Base-by-base conservation (phyloP, 1,140 invertebrate genomes). In the Druon quercuslanigerum region DNA sequence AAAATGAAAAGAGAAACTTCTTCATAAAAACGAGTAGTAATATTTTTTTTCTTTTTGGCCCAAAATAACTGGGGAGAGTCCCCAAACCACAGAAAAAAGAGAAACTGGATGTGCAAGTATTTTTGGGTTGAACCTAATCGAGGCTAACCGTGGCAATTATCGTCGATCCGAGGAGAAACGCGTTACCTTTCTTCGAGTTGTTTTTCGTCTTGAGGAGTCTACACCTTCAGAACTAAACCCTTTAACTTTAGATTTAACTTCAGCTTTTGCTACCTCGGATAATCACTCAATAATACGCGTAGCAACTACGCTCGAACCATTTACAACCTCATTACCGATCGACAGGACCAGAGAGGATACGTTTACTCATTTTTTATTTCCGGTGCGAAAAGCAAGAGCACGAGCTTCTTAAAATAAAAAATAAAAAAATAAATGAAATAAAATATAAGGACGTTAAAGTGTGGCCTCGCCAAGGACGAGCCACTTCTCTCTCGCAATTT, bases 251-350 rank as follows among this genome's bases (percentile, higher is more conserved):
- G 57, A 7, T 33, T 1, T 13, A n/a, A 25, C 20, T 25, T 25
- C 20, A 25, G 20, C 20, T 25, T 25, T 25, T 25, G 20, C 20
- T 25, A 25, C 20, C 25, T 66, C 16, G 52, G 52, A 33, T 66
- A 66, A 66, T 66, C 57, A 66, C 57, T 66, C 57, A 66, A 66
- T 66, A 66, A 66, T 66, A 66, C 57, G 57, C 57, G 57, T 66
- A 25, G 33, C 25, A 66, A 66, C 14, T 20, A 66, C 25, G 57
- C 40, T 66, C 60, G 33, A 66, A 33, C 60, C 60, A 66, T 66
- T 46, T 66, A 66, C 60, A 66, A 66, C 60, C 60, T 66, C 60
- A 66, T 66, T 66, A 66, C 12, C 25, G 60, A 66, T 66, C 25
- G 60, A 66, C 60, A 66, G 25, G 60, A 66, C 33, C 33, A 25